These are phyloP conservation scores for Peromyscus maniculatus DNA, from an alignment of 2,113 vertebrate genomes.

Conservation along the genomic window DNA sequence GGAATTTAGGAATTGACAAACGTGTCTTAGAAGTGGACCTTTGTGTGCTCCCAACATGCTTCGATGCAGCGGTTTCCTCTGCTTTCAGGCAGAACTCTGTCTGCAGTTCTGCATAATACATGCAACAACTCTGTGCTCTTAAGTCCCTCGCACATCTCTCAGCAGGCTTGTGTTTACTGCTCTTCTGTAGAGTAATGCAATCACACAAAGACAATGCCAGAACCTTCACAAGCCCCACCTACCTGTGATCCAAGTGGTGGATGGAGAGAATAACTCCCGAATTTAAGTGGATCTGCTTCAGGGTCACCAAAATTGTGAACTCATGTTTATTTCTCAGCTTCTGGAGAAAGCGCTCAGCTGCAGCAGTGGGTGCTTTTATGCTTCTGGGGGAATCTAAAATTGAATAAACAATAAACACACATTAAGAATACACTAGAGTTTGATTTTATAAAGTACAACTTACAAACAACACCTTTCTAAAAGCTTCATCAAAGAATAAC, in stretches of 20 bases:
- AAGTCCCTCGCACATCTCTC: neutral
- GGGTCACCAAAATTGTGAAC: constrained; percentile 94
- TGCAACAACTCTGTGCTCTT: constrained; percentile 49
- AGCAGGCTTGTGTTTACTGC: constrained; percentile 35
- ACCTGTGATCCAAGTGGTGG: constrained; percentile 97
- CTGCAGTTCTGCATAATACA: constrained; percentile 44
- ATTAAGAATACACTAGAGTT: constrained; percentile 58
- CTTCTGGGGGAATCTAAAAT: constrained; percentile 93
- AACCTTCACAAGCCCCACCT: constrained; percentile 51
- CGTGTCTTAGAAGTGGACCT: neutral
- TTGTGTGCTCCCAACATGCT: constrained; percentile 18
- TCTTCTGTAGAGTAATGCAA: constrained; percentile 48
- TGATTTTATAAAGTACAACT: constrained; percentile 34
- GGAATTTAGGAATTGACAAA: neutral
- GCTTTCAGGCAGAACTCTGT: constrained; percentile 3
- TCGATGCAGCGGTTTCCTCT: constrained; percentile 48
- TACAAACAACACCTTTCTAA: constrained; percentile 7
- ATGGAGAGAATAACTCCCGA: constrained; percentile 97
- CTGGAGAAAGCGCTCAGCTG: constrained; percentile 92
- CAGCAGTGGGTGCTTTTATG: constrained; percentile 92
- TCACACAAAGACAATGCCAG: neutral
- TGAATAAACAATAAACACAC: constrained; percentile 15
- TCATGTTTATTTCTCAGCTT: constrained; percentile 97
- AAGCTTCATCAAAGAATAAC: constrained; percentile 49
- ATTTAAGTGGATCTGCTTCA: constrained; percentile 96